Evolutionary conservation across 2,888 invertebrate genomes (phyloP), one percentile per base, ranked within the genome.

Genomic region (Dusona sp.): DNA sequence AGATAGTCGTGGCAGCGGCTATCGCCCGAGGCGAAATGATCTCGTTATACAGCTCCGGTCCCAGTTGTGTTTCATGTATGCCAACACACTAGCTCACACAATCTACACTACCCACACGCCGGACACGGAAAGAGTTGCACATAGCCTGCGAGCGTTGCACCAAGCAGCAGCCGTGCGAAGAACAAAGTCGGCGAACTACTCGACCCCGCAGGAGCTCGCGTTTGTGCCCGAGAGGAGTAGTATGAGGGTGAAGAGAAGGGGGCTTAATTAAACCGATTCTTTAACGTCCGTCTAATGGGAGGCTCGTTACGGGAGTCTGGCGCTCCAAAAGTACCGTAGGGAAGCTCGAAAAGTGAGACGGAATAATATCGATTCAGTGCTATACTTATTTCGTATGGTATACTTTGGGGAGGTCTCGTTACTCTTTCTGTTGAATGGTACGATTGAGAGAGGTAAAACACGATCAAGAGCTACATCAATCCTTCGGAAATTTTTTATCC

Each of bases 261-360:
- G 79, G 83, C 87, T 87, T 88, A 88, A 88, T 88, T 88, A 88
- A 88, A 88, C 88, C 86, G 88, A 88, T 88, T 87, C 88, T 88
- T 88, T 87, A 88, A 88, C 87, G 87, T 87, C 81, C 88, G 84
- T 87, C 87, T 88, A 85, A 88, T 88, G 88, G 88, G 86, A 80
- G 85, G 86, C 87, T 88, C 87, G 88, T 88, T 88, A 88, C 84
- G 70, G 83, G 84, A 74, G 86, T 86, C 88, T 85, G 88, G 75
- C 78, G 70, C 64, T n/a, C 45, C 54, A 51, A 19, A 75, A 84
- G 80, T 68, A 74, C 67, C 54, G 61, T 48, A 22, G 81, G 61
- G 82, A 77, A 70, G 70, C 79, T 57, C 79, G 74, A 73, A 84
- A 79, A 84, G 81, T 67, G 82, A 86, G 83, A 78, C 83, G 74